Conservation (phyloP, 2,113 vertebrate species). For the Rynchops niger region DNA sequence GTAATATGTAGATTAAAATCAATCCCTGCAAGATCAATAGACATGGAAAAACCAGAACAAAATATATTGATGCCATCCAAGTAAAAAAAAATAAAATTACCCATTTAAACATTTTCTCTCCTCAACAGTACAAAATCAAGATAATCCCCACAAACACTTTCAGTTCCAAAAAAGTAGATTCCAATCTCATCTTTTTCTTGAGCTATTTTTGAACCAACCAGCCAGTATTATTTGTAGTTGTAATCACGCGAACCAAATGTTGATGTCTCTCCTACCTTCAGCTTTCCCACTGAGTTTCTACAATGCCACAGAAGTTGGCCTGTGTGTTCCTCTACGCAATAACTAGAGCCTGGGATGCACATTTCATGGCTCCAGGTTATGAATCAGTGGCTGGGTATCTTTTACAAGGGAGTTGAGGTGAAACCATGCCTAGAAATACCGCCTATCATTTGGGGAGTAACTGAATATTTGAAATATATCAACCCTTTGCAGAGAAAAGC, state of each 20-base stretch:
- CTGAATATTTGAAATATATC: neutral
- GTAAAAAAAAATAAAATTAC: neutral
- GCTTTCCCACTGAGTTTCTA: neutral
- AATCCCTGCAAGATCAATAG: neutral
- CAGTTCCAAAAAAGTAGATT: neutral
- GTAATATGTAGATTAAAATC: neutral
- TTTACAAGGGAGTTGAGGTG: neutral
- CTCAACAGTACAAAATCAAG: neutral
- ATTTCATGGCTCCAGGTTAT: neutral
- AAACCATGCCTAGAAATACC: neutral
- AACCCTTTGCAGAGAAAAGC: neutral
- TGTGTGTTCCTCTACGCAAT: neutral
- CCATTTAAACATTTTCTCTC: neutral
- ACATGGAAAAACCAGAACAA: neutral
- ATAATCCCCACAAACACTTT: neutral
- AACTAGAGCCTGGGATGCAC: neutral
- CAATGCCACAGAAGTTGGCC: neutral
- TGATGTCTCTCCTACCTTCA: neutral
- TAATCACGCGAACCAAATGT: neutral
- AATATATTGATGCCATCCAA: neutral
- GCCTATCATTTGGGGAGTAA: neutral
- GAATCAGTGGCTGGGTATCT: neutral
- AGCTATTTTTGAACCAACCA: neutral
- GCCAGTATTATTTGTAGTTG: neutral
- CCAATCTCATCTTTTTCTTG: neutral